phyloP scores from a whole-genome alignment of 2,113 vertebrate species.

The Microtus pennsylvanicus region DNA sequence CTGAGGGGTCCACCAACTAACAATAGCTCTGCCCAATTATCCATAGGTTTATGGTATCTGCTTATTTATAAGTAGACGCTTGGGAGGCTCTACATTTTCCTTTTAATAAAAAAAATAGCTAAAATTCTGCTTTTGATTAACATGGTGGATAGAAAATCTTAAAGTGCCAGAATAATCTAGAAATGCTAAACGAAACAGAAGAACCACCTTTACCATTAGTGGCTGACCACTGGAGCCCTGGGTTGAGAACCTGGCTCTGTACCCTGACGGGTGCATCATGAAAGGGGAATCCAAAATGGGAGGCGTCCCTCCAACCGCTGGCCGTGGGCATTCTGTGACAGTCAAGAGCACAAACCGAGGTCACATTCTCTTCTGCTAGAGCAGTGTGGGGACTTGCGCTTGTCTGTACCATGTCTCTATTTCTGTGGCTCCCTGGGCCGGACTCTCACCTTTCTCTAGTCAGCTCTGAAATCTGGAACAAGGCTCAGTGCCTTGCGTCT shows the following conservation, averaged over 20 bases:
- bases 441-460: not conserved
- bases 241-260: not conserved
- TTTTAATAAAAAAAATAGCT: not conserved
- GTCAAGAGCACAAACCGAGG: not conserved
- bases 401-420: not conserved
- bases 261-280: not conserved
- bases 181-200: not conserved
- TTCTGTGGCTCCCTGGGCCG: not conserved
- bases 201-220: not conserved
- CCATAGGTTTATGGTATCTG: not conserved
- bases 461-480: not conserved
- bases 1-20: not conserved
- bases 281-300: not conserved
- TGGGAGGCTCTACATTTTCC: not conserved
- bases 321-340: not conserved
- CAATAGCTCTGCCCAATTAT: not conserved
- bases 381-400: not conserved
- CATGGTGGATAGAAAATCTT: not conserved
- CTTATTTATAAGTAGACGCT: not conserved
- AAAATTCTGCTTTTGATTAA: not conserved
- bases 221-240: not conserved
- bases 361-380: not conserved
- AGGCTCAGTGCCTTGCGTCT: not conserved
- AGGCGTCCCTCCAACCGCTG: not conserved
- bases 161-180: not conserved